Evolutionary conservation across 2,113 vertebrate genomes (phyloP).

Genomic region (Carassius auratus): DNA sequence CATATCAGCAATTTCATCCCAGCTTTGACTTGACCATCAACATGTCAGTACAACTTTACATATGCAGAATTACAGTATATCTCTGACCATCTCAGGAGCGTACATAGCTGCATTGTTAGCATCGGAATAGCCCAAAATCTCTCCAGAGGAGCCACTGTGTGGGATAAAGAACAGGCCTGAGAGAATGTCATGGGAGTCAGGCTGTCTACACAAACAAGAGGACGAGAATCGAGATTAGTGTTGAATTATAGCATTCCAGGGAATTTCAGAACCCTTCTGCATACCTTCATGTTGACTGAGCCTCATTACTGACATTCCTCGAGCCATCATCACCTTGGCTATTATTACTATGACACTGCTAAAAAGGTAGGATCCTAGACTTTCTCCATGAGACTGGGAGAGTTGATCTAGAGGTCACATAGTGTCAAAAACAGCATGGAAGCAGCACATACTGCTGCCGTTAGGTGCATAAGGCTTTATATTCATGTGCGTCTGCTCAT

Average conservation of each 20-base stretch:
- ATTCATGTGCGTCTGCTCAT: background rate
- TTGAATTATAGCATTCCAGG: slow-evolving; percentile 33
- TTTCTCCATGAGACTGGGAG: background rate
- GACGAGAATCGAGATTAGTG: slow-evolving; percentile 5
- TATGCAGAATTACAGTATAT: background rate
- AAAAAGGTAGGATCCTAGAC: background rate
- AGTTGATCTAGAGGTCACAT: background rate
- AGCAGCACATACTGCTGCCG: background rate
- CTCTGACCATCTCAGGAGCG: background rate
- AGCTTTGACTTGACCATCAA: background rate
- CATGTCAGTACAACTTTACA: slow-evolving; percentile 11
- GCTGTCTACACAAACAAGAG: slow-evolving; percentile 36
- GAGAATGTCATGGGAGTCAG: slow-evolving; percentile 31
- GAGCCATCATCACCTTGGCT: slow-evolving; percentile 39
- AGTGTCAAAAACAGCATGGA: slow-evolving; percentile 3
- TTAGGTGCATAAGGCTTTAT: slow-evolving; percentile 13
- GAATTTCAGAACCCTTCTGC: slow-evolving; percentile 1
- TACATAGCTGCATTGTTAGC: background rate
- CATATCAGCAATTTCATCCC: background rate
- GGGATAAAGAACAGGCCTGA: slow-evolving; percentile 7
- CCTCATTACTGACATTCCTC: slow-evolving; percentile 50
- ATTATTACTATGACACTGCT: slow-evolving; percentile 30
- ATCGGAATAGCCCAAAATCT: background rate
- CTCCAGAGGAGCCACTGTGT: slow-evolving; percentile 11
- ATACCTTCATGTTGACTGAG: slow-evolving; percentile 39